Evolutionary conservation across 2,797 vertebrate genomes (phyloP), one percentile per base, ranked within the genome.

Genomic region (Varecia variegata): DNA sequence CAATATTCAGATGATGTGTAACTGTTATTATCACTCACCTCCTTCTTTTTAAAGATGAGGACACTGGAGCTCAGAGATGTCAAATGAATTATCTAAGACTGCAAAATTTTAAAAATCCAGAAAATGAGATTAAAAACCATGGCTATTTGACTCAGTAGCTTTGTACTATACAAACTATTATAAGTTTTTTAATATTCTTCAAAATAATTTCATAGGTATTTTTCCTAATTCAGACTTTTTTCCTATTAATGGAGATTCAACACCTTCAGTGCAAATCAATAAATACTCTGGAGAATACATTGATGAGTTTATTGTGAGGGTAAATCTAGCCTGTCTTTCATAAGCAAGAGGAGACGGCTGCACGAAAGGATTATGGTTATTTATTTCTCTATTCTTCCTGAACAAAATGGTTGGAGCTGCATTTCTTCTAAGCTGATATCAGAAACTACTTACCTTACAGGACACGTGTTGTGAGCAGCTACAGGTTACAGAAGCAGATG

Each of bases 401-500:
- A 74, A 79, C 68, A 7, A n/a, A 65, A n/a, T 58, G 56, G 5
- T 27, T 74, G 13, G 3, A 81, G 20, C 27, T 80, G 27, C 12
- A 68, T 85, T 92, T 56, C 79, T 90, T 96, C 18, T 40, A 95
- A 30, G n/a, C 74, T 84, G 47, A 27, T 74, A 35, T 70, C 45
- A 97, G 77, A 92, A 81, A 35, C 38, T 56, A n/a, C 70, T 97
- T 95, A 88, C 83, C 85, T 96, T 93, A 43, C 35, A 94, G 45
- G 32, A 88, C 85, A 89, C 0, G 2, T 89, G 79, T 77, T 89
- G 1, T 93, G 62, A 93, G 62, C 12, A 94, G 87, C 35, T 60
- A 94, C 18, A 95, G 40, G 40, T 94, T 97, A 95, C 83, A 94
- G 68, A 76, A 96, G 47, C 88, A 97, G 77, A 96, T 93, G 90